Evolutionary conservation across 2,113 vertebrate species (phyloP), one percentile per base, ranked within the genome.

Genomic region (Erythrocebus patas): DNA sequence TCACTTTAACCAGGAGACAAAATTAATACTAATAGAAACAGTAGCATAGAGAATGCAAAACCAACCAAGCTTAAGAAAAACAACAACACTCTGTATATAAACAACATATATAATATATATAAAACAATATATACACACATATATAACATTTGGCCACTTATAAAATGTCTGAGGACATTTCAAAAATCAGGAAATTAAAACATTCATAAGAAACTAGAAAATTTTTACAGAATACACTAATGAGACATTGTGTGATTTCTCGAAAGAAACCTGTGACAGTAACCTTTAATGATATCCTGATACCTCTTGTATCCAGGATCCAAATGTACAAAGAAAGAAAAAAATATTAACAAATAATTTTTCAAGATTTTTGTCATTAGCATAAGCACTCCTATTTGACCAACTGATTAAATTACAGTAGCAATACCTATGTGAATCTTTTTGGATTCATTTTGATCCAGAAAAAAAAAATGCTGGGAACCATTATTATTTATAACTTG

Each of bases 401-500:
- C 73, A 72, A 40, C 12, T 89, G 87, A 95, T 95, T 85, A 91
- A 83, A 90, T 94, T 66, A 91, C 5, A 61, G 35, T 73, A 79
- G 78, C 20, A 32, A 90, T 87, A 92, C 32, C 92, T 94, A 68
- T 93, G 89, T 96, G 82, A 93, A 94, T 82, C 35, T 93, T 96
- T 97, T 96, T 35, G 48, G n/a, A 91, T 81, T 95, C 80, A 97
- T 96, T 96, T 88, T 75, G 90, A 91, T 80, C 66, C 22, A 84
- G 32, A 52, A 82, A 86, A 76, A 88, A 96, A 86, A 96, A 96
- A 95, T 80, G 22, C 88, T 91, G 50, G 61, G 17, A 93, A 97
- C 40, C 35, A 96, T 95, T 97, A 96, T 97, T 97, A 97, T 97
- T 97, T 98, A 98, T 96, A 98, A 97, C 93, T 96, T 94, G 81